A percentile compares a stretch with the other conserved stretches of the same genome.
Conservation (phyloP, 2,888 invertebrate species). For the Sympetrum striolatum region DNA sequence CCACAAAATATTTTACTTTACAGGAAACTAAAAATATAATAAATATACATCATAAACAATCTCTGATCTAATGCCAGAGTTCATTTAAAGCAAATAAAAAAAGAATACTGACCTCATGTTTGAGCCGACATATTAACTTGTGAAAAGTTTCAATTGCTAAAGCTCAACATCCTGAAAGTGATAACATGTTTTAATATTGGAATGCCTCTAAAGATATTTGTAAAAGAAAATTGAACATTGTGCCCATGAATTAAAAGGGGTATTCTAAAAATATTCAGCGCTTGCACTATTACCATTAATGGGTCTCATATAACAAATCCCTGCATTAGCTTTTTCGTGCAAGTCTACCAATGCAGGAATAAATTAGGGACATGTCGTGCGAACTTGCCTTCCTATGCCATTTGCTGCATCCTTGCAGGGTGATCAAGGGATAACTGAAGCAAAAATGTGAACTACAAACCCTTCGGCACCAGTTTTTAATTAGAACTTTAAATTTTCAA, state of each 20-base stretch:
- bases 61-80: too few species aligned
- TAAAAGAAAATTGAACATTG: not conserved
- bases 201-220: not conserved
- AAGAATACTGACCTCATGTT: too few species aligned
- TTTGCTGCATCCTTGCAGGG: constrained; percentile 15
- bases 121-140: too few species aligned
- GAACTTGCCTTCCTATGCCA: constrained; percentile 40
- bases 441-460: constrained; percentile 34
- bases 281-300: constrained; percentile 20
- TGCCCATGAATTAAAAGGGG: not conserved
- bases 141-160: too few species aligned
- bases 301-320: constrained; percentile 4
- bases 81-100: too few species aligned
- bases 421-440: constrained; percentile 10
- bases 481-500: not conserved
- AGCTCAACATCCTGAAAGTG: too few species aligned
- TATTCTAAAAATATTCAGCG: not conserved
- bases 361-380: constrained; percentile 32
- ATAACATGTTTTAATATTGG: too few species aligned
- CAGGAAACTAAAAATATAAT: too few species aligned
- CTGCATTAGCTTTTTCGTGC: constrained; percentile 19
- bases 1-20: too few species aligned
- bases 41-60: too few species aligned
- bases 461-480: constrained; percentile 22
- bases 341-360: constrained; percentile 35